Evolutionary conservation across 2,888 invertebrate species (phyloP).

Genomic region (Diarsia rubi): DNA sequence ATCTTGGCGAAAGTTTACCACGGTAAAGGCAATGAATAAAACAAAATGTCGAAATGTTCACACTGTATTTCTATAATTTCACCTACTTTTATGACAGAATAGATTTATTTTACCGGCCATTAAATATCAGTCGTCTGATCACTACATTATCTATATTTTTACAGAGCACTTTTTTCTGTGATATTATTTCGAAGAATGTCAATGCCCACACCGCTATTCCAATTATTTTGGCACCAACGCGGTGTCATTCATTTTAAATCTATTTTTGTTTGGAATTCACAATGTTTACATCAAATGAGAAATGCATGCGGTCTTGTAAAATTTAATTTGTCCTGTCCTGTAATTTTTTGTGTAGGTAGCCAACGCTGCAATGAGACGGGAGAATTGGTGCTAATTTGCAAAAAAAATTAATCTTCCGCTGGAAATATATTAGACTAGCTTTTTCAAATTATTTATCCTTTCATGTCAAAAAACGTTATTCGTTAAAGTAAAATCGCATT

Average conservation of each 20-base stretch:
- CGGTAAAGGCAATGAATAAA: slow-evolving; percentile 16
- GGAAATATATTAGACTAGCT: background rate
- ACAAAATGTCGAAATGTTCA: slow-evolving; percentile 14
- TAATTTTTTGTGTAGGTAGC: slow-evolving; percentile 46
- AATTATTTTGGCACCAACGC: slow-evolving; percentile 88
- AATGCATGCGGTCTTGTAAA: slow-evolving; percentile 70
- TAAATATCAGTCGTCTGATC: slow-evolving; percentile 42
- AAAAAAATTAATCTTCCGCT: background rate
- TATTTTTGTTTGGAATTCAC: slow-evolving; percentile 85
- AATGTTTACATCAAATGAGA: slow-evolving; percentile 76
- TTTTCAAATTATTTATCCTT: background rate
- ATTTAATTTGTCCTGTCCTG: slow-evolving; percentile 52
- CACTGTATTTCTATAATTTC: slow-evolving; percentile 32
- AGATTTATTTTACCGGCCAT: slow-evolving; percentile 40
- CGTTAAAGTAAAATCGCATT: background rate
- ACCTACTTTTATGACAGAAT: slow-evolving; percentile 14
- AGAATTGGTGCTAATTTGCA: slow-evolving; percentile 35
- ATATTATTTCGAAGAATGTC: slow-evolving; percentile 77
- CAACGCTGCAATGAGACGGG: slow-evolving; percentile 39
- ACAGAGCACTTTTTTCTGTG: slow-evolving; percentile 44
- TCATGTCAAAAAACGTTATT: slow-evolving; percentile 2
- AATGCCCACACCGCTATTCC: slow-evolving; percentile 86
- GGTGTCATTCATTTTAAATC: slow-evolving; percentile 86
- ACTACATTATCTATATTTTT: slow-evolving; percentile 35
- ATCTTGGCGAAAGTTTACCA: slow-evolving; percentile 42